Evolutionary conservation across 2,113 vertebrate genomes (phyloP).

Genomic region (Dipodomys ordii): DNA sequence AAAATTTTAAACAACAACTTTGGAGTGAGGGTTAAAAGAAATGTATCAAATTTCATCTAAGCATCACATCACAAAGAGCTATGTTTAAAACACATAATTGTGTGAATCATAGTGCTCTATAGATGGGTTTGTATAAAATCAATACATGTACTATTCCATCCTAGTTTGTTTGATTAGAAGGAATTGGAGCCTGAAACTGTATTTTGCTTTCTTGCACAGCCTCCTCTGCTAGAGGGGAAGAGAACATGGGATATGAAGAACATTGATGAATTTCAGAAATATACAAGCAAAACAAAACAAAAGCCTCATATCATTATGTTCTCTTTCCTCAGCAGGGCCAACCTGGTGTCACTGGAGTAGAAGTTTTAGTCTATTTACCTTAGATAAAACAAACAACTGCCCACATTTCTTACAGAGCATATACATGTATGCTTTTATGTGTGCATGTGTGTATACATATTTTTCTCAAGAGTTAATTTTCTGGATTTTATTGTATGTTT

Average conservation of each 20-base stretch:
- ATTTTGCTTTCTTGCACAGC: neutral
- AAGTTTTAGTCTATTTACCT: neutral
- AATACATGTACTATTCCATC: neutral
- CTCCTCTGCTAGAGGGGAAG: neutral
- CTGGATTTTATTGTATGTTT: neutral
- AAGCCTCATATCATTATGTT: neutral
- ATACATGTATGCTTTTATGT: too few relatives aligned
- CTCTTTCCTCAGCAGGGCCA: neutral
- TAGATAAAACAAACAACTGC: neutral
- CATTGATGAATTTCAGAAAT: neutral
- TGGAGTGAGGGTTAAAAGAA: neutral
- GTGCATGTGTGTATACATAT: too few relatives aligned
- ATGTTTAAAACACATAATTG: neutral
- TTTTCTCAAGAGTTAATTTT: neutral
- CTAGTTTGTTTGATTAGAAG: slow-evolving; percentile 17
- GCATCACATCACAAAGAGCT: neutral
- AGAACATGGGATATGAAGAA: neutral
- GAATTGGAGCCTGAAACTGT: neutral
- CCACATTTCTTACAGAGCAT: neutral
- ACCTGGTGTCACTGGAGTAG: neutral
- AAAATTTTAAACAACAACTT: neutral
- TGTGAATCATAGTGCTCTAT: neutral
- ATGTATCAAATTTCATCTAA: neutral
- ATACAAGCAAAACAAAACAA: neutral
- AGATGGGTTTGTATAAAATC: neutral